Base-by-base conservation (phyloP, 2,113 vertebrate genomes). In the Puma concolor region DNA sequence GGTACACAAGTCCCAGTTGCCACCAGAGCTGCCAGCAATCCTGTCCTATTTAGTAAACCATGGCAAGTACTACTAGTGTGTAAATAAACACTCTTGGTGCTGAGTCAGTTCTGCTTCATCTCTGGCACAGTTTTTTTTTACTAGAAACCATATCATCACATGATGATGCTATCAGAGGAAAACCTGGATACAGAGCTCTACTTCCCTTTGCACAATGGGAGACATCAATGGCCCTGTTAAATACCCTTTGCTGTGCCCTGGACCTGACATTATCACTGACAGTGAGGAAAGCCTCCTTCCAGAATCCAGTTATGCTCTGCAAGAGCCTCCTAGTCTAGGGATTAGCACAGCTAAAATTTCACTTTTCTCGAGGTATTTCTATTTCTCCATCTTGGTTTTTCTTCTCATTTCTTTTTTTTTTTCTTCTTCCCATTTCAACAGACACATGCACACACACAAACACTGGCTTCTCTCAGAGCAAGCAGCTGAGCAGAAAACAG, bases 231-330 rank as follows among this genome's bases (percentile, higher is more conserved):
- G 71, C 19, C 27, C n/a, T 25, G 13, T 81, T 72, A 80, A 91
- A 36, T 57, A 85, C 9, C 89, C 33, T 74, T 48, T 64, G 9
- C 33, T 67, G 48, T 85, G 13, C 33, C 41, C 23, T 64, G 29
- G 29, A 57, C 64, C 87, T 71, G 50, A 67, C 44, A 9, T 63
- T 90, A 38, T 83, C 41, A 7, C 44, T 90, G 27, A 88, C 1
- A 38, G 48, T 14, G 48, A 93, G 71, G 85, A 83, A 87, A 88
- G 1, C 19, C 33, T 38, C 2, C 72, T 90, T 33, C 0, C 0
- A 0, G 36, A 54, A 88, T 67, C 87, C 96, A 98, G 96, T 91
- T 98, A 91, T 92, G 94, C 94, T 91, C 0, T 48, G 44, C 93
- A 77, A 52, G 66, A 98, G 90, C 77, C 80, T 36, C 77, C 80